Percentiles rank a stretch among this genome's conserved stretches.
These are phyloP conservation scores for Pyrrhosoma nymphula DNA, from an alignment of 2,888 invertebrate species.

Conservation along the genomic window DNA sequence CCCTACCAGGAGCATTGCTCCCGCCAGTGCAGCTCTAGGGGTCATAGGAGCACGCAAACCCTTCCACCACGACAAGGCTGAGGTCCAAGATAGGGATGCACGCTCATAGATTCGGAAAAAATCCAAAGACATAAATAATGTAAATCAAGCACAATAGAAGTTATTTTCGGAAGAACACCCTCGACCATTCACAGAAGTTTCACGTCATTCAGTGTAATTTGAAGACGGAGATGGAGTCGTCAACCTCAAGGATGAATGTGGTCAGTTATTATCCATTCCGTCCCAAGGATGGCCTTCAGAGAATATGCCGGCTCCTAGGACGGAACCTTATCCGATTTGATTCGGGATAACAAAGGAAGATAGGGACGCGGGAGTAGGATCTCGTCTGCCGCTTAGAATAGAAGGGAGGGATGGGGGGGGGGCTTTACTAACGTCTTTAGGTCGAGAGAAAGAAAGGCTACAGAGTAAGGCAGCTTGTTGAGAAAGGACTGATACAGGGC, in stretches of 20 bases:
- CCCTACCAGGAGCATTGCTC: no score
- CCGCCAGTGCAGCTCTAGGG: no score
- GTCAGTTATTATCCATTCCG: background rate
- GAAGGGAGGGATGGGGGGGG: no score
- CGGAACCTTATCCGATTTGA: background rate
- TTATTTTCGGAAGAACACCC: background rate
- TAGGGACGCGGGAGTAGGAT: background rate
- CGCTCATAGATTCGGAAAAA: background rate
- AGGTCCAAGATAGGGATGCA: background rate
- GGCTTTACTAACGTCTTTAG: no score
- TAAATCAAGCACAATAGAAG: background rate
- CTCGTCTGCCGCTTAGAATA: no score
- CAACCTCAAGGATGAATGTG: background rate
- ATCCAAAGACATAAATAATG: background rate
- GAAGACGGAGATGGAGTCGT: background rate
- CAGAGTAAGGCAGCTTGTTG: no score
- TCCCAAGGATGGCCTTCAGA: background rate
- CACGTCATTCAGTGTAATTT: background rate
- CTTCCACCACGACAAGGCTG: no score
- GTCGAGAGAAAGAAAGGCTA: no score
- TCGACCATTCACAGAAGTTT: background rate
- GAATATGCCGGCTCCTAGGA: background rate
- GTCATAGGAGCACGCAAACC: no score
- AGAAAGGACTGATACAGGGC: no score
- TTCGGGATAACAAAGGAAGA: background rate